phyloP scores from a whole-genome alignment of 2,797 vertebrate genomes.

The Enteromius treurensis region DNA sequence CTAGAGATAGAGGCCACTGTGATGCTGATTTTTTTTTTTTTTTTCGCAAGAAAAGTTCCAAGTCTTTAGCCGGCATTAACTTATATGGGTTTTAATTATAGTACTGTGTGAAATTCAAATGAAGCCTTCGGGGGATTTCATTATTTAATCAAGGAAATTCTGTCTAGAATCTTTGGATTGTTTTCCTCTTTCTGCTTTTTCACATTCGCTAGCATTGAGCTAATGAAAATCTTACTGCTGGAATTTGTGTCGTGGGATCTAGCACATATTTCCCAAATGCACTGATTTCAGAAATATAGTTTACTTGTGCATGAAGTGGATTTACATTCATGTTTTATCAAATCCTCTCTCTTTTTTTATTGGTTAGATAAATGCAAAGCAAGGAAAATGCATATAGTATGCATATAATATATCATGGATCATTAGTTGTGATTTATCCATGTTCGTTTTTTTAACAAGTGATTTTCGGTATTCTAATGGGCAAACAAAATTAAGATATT shows the following conservation, averaged over 20 bases:
- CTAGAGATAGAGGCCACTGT: neutral
- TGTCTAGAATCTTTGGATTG: slow-evolving; percentile 37
- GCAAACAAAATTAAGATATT: slow-evolving; percentile 21
- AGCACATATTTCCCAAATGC: slow-evolving; percentile 33
- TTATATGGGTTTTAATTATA: slow-evolving; percentile 44
- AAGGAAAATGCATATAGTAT: neutral
- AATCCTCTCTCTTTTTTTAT: neutral
- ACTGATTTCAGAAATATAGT: slow-evolving; percentile 36
- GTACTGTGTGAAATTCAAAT: slow-evolving; percentile 47
- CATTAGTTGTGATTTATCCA: neutral
- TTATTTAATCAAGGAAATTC: slow-evolving; percentile 51
- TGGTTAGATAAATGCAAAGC: neutral
- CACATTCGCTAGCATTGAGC: slow-evolving; percentile 16
- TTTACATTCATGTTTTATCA: neutral
- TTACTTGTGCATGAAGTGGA: neutral
- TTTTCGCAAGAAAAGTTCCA: neutral
- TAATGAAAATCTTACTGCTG: slow-evolving; percentile 34
- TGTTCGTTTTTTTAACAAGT: neutral
- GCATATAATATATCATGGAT: neutral
- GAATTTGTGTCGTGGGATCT: slow-evolving; percentile 21
- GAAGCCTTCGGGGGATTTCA: slow-evolving; percentile 43
- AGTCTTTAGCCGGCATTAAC: slow-evolving; percentile 21
- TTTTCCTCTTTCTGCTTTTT: slow-evolving; percentile 26
- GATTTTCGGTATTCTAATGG: neutral
- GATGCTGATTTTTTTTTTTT: neutral